Evolutionary conservation across 2,113 vertebrate species (phyloP), one percentile per base, ranked within the genome.

Genomic region (Dunckerocampus dactyliophorus): DNA sequence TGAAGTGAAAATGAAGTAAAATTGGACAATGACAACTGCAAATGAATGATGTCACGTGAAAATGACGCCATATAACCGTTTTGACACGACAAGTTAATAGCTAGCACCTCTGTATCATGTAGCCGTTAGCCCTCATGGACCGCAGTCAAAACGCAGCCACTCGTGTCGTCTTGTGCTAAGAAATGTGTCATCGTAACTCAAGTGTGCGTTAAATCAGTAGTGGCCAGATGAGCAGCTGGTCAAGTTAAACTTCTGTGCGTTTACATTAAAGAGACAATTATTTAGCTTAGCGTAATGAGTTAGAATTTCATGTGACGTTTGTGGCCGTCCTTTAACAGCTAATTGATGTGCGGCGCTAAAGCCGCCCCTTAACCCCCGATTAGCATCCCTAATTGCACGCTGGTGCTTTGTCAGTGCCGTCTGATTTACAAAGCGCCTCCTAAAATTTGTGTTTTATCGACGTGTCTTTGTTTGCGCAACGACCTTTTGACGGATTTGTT

Each of bases 401-500:
- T 46, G 31, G 5, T 34, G 31, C 31, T 34, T 34, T 34, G 31
- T 28, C 24, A 5, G 24, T 5, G 24, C 24, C 34, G 20, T 57
- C 20, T 45, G 13, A 46, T 46, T 58, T 66, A 19, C 39, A 49
- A 46, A 19, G 7, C 17, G 7, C 37, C 39, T 63, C 16, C 43
- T 61, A n/a, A 65, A 71, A 62, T 9, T n/a, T 5, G 3, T 4
- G 2, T 67, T 67, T 58, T 34, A 39, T 48, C 17, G 21, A 13
- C 4, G n/a, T 16, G 11, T 34, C 11, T 31, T 22, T 58, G n/a
- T 51, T 57, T 56, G 20, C n/a, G 21, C 6, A 24, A 67, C 37
- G 37, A 47, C 63, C 39, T 59, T 69, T 72, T 57, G 16, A 34
- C 16, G 45, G 52, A 53, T 73, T 59, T 45, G 19, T 62, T 70